Evolutionary conservation across 1,140 invertebrate genomes (phyloP).

Genomic region (Helicoverpa armigera): DNA sequence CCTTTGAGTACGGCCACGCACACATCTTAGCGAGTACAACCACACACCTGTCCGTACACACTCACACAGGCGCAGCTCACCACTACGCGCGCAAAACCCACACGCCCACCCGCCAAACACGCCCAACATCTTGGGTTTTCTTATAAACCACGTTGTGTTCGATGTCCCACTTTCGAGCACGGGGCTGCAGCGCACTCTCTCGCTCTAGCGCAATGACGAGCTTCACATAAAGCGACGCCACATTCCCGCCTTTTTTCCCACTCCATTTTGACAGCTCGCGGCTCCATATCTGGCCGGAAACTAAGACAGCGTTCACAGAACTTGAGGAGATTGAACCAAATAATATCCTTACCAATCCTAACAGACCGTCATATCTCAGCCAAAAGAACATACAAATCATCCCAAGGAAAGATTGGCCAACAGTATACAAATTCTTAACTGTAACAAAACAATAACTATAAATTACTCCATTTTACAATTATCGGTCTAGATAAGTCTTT

Average conservation of each 20-base stretch:
- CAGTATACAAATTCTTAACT: not conserved
- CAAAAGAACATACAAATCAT: not conserved
- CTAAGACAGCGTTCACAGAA: slow-evolving; percentile 82
- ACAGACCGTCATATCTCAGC: not conserved
- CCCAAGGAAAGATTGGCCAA: not conserved
- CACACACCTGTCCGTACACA: slow-evolving; percentile 61
- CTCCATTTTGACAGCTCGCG: slow-evolving; percentile 87
- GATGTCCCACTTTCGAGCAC: slow-evolving; percentile 69
- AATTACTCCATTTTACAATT: too few relatives aligned
- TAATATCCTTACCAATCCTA: not conserved
- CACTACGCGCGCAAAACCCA: slow-evolving; percentile 76
- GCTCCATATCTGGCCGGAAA: slow-evolving; percentile 85
- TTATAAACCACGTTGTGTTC: slow-evolving; percentile 85
- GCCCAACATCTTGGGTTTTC: slow-evolving; percentile 86
- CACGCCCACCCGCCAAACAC: slow-evolving; percentile 86
- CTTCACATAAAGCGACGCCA: slow-evolving; percentile 84
- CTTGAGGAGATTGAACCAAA: slow-evolving; percentile 12
- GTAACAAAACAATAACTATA: too few relatives aligned
- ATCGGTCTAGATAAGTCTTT: too few relatives aligned
- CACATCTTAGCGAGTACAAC: slow-evolving; percentile 63
- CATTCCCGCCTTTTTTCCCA: slow-evolving; percentile 87
- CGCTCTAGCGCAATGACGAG: slow-evolving; percentile 82
- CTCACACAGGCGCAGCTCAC: slow-evolving; percentile 69
- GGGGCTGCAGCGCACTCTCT: slow-evolving; percentile 57
- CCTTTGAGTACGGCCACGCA: slow-evolving; percentile 68